These are phyloP conservation scores for Microctonus aethiopoides DNA, from an alignment of 2,888 invertebrate species.

Conservation along the genomic window DNA sequence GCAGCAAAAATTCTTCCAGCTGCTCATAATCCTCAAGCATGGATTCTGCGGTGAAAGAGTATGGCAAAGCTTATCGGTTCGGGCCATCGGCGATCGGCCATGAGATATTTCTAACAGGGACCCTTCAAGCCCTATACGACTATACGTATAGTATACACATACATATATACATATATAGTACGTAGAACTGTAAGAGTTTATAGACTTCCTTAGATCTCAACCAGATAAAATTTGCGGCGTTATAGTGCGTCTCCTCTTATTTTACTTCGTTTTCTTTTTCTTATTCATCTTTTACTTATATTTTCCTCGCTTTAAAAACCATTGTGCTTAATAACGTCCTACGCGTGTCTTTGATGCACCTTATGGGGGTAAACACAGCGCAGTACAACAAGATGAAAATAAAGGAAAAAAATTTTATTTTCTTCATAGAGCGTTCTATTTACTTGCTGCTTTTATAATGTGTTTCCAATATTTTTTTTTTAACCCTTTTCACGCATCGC, in stretches of 20 bases:
- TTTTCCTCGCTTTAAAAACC: constrained; percentile 27
- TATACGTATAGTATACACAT: too few relatives aligned
- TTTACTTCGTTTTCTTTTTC: constrained; percentile 16
- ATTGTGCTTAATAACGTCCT: constrained; percentile 52
- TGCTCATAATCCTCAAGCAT: constrained; percentile 60
- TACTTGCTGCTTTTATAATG: constrained; percentile 1
- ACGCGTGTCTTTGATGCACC: constrained; percentile 38
- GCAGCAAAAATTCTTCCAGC: constrained; percentile 50
- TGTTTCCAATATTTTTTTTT: neutral
- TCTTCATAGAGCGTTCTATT: neutral
- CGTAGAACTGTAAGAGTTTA: too few relatives aligned
- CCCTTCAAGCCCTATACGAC: constrained; percentile 52
- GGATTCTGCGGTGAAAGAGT: constrained; percentile 44
- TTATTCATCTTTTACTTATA: neutral
- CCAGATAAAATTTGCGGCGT: constrained; percentile 62
- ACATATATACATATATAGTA: too few relatives aligned
- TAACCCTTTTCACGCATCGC: constrained; percentile 9
- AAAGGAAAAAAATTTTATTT: neutral
- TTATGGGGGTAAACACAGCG: neutral
- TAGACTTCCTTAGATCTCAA: constrained; percentile 52
- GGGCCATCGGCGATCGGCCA: constrained; percentile 62
- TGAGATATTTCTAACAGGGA: constrained; percentile 65
- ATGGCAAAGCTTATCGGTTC: constrained; percentile 52
- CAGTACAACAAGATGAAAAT: too few relatives aligned
- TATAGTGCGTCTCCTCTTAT: constrained; percentile 51